Evolutionary conservation across 2,888 invertebrate genomes (phyloP).

Genomic region (Phyllotreta cruciferae): DNA sequence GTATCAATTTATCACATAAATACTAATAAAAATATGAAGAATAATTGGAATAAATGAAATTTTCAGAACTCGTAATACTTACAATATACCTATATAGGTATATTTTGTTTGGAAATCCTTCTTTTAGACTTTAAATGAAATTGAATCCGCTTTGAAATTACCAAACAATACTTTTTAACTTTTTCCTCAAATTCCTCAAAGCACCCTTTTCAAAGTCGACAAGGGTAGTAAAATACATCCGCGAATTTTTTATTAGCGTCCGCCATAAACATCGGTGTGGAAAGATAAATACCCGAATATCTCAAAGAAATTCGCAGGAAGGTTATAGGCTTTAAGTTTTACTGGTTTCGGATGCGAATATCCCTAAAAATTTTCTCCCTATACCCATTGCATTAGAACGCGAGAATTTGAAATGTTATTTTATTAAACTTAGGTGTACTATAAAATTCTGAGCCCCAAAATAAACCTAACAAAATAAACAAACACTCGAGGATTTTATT

Average conservation of each 20-base stretch:
- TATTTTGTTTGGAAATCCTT: neutral
- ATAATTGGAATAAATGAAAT: too few species aligned
- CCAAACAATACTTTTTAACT: conserved; percentile 19
- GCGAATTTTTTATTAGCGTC: conserved; percentile 3
- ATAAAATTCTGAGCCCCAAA: too few species aligned
- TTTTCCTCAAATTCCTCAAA: conserved; percentile 5
- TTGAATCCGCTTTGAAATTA: conserved; percentile 18
- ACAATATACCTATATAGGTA: too few species aligned
- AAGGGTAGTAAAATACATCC: conserved; percentile 13
- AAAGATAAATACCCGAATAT: conserved; percentile 23
- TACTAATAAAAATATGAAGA: too few species aligned
- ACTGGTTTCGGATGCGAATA: neutral
- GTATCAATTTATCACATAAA: too few species aligned
- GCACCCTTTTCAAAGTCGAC: conserved; percentile 16
- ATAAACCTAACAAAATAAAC: too few species aligned
- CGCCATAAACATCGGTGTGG: conserved; percentile 1
- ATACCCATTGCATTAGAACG: neutral
- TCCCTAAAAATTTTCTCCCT: conserved; percentile 5
- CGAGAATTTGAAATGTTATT: neutral
- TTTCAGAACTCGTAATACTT: too few species aligned
- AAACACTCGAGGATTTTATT: too few species aligned
- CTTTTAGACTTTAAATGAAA: neutral
- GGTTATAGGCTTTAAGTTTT: neutral
- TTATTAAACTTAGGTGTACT: too few species aligned
- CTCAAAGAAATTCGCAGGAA: conserved; percentile 10